phyloP scores from a whole-genome alignment of 64 coral and sea anemone genomes.

The Montipora capricornis region DNA sequence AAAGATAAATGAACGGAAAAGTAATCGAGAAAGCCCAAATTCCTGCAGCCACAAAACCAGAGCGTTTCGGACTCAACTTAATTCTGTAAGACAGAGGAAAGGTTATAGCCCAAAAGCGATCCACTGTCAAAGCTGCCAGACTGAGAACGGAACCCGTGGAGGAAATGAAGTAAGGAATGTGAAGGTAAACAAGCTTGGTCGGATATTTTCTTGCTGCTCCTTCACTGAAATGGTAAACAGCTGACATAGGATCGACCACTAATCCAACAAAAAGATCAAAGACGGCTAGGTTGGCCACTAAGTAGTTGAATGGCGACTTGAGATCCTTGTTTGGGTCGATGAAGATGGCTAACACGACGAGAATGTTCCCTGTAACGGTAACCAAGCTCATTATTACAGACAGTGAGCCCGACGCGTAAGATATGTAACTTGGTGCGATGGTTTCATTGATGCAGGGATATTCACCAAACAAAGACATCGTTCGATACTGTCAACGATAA shows the following conservation, averaged over 20 bases:
- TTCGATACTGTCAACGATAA: not conserved
- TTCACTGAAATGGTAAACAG: constrained; percentile 67
- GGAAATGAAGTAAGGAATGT: constrained; percentile 85
- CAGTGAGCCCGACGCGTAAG: constrained; percentile 57
- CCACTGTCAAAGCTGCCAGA: constrained; percentile 84
- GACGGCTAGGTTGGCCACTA: constrained; percentile 81
- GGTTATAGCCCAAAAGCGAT: constrained; percentile 81
- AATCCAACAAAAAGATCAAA: constrained; percentile 78
- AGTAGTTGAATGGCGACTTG: constrained; percentile 83
- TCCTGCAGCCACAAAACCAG: constrained; percentile 51
- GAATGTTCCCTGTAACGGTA: constrained; percentile 81
- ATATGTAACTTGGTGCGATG: constrained; percentile 53
- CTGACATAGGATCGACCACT: constrained; percentile 73
- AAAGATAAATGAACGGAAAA: constrained; percentile 76
- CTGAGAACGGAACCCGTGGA: constrained; percentile 91
- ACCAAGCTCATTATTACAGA: constrained; percentile 54
- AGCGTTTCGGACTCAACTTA: constrained; percentile 64
- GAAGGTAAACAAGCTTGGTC: constrained; percentile 2
- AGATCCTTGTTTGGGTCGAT: constrained; percentile 86
- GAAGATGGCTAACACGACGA: constrained; percentile 78
- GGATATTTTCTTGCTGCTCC: constrained; percentile 29
- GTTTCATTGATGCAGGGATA: constrained; percentile 55
- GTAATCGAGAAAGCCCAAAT: constrained; percentile 80
- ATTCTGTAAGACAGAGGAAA: constrained; percentile 71
- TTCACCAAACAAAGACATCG: constrained; percentile 48